Conservation (phyloP, 2,888 invertebrate genomes). For the Melinaea menophilus region DNA sequence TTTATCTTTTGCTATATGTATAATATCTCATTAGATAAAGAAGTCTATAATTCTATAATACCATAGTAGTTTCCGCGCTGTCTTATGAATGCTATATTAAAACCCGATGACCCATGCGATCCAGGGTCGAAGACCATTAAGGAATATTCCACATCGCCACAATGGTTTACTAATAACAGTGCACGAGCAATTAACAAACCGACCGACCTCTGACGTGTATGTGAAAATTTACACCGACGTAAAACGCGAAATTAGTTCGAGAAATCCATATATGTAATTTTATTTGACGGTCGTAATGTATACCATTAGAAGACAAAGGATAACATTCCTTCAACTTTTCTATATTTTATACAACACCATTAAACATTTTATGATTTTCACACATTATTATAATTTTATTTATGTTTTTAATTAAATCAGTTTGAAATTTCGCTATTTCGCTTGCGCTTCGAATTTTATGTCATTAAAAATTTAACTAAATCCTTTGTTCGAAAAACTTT, state of each 20-base stretch:
- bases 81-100: conserved; percentile 19
- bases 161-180: conserved; percentile 33
- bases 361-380: too few species aligned
- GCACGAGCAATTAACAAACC: conserved; percentile 33
- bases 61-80: not conserved
- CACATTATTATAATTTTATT: too few species aligned
- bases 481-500: too few species aligned
- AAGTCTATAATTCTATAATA: not conserved
- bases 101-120: conserved; percentile 30
- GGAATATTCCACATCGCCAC: conserved; percentile 30
- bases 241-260: conserved; percentile 25
- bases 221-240: conserved; percentile 32
- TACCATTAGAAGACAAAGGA: too few species aligned
- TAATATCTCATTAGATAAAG: not conserved
- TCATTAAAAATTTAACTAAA: too few species aligned
- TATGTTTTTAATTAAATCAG: too few species aligned
- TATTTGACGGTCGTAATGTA: not conserved
- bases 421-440: too few species aligned
- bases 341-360: too few species aligned
- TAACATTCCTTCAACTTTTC: too few species aligned
- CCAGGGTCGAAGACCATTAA: conserved; percentile 29
- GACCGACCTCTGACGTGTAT: conserved; percentile 29
- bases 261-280: conserved; percentile 14
- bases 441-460: too few species aligned
- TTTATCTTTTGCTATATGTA: not conserved